Base-by-base conservation (phyloP, 30 jellyfish, hydroid and myxozoan genomes). In the Aurelia sp. region DNA sequence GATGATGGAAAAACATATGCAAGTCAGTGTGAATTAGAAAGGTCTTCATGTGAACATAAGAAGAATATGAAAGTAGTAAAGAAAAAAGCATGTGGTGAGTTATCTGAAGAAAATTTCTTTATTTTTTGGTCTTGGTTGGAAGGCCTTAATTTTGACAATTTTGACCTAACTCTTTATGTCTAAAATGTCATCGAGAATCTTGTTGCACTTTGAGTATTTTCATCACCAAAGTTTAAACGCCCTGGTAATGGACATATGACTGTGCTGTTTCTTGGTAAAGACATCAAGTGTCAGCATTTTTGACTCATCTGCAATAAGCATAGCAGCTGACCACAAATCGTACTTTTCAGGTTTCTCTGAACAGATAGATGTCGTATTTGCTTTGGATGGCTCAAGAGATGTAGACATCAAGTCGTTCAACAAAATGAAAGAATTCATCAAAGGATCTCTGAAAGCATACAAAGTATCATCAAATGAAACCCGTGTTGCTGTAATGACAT, bases 1-100 rank as follows among this genome's bases (percentile, higher is more conserved):
- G 83, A 81, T 64, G 82, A 92, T 80, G 94, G 96, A 22, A 20
- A 60, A 13, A 78, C 95, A 17, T 92, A 86, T 74, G 97, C 97
- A 47, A 80, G 78, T 63, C 74, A 37, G 33, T 89, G 97, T 63
- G 67, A 58, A n/a, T 9, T 80, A 18, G 72, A 76, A 13, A 30
- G 20, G 51, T 85, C 61, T 1, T 81, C 75, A 11, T 88, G 96
- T 67, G 20, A 20, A 23, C 35, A 50, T 41, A 68, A 73, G 79
- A 58, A 53, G 23, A 58, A 50, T 9, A 22, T 88, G 17, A 10
- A 65, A 22, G 80, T 48, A 3, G 13, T 73, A 41, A 60, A 69
- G 65, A 22, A 70, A 13, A 78, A 63, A 11, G 47, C 78, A 44
- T 88, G 96, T 59, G 89, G 96, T 88, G 81, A 12, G 82, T 6